Conservation (phyloP, 1,140 invertebrate species). For the Globodera ellingtonae region DNA sequence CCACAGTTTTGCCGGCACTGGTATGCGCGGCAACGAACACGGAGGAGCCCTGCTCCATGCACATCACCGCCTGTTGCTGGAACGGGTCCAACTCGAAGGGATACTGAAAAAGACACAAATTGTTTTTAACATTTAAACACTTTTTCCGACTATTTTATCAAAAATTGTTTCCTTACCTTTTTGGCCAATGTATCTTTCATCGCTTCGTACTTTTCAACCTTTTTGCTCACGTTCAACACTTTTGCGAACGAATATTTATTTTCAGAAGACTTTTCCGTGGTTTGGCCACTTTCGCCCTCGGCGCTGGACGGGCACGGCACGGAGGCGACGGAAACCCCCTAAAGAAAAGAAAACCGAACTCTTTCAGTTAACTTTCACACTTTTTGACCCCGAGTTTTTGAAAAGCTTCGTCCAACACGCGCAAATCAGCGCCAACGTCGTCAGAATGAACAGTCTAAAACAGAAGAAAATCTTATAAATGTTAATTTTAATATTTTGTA, state of each 20-base stretch:
- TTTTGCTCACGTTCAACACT: slow-evolving; percentile 39
- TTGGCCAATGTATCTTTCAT: slow-evolving; percentile 46
- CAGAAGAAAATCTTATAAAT: background rate
- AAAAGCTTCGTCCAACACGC: background rate
- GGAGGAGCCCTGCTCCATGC: slow-evolving; percentile 87
- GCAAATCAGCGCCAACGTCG: background rate
- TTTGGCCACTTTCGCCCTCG: background rate
- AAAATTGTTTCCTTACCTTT: slow-evolving; percentile 27
- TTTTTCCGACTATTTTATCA: background rate
- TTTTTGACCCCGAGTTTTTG: background rate
- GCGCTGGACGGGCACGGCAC: no score
- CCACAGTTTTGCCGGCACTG: slow-evolving; percentile 97
- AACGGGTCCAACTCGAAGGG: slow-evolving; percentile 94
- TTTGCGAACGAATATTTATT: slow-evolving; percentile 28
- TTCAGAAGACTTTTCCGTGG: background rate
- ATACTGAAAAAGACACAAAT: slow-evolving; percentile 69
- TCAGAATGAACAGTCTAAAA: background rate
- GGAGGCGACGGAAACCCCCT: background rate
- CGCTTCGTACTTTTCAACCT: slow-evolving; percentile 43
- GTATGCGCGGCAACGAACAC: slow-evolving; percentile 99
- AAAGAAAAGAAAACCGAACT: background rate
- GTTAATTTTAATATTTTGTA: no score
- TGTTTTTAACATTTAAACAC: background rate
- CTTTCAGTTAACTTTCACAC: no score
- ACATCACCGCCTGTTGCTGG: slow-evolving; percentile 91